These are phyloP conservation scores for Lucilia cuprina DNA, from an alignment of 1,140 invertebrate species.

Conservation along the genomic window DNA sequence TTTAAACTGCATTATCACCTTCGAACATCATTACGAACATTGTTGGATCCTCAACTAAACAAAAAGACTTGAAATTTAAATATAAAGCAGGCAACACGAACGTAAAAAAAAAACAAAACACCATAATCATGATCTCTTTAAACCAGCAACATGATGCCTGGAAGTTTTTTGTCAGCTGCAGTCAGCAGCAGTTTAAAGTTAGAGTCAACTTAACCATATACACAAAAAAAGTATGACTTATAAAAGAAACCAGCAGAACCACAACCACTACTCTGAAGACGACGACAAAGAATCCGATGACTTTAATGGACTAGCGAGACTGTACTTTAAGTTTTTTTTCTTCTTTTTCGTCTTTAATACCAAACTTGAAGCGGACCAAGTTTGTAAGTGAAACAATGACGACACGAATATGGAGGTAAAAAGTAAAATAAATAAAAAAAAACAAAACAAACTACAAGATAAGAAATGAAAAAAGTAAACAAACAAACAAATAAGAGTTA, in stretches of 20 bases:
- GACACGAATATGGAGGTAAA: conserved; percentile 30
- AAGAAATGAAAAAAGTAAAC: not conserved
- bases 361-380: conserved; percentile 36
- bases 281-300: not conserved
- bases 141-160: conserved; percentile 1
- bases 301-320: conserved; percentile 20
- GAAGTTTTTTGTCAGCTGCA: conserved; percentile 7
- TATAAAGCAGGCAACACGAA: not conserved
- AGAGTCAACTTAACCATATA: not conserved
- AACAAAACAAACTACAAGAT: not conserved
- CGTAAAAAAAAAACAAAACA: not conserved
- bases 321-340: conserved; percentile 4
- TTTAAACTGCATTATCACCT: not conserved
- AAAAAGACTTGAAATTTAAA: not conserved
- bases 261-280: not conserved
- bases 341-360: not conserved
- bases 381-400: conserved; percentile 41
- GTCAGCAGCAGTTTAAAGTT: not conserved
- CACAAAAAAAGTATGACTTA: not conserved
- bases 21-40: not conserved
- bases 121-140: not conserved
- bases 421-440: not conserved
- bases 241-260: not conserved
- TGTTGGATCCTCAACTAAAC: not conserved
- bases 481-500: not conserved